These are phyloP conservation scores for Mamestra configurata DNA, from an alignment of 1,140 invertebrate species.

Conservation along the genomic window DNA sequence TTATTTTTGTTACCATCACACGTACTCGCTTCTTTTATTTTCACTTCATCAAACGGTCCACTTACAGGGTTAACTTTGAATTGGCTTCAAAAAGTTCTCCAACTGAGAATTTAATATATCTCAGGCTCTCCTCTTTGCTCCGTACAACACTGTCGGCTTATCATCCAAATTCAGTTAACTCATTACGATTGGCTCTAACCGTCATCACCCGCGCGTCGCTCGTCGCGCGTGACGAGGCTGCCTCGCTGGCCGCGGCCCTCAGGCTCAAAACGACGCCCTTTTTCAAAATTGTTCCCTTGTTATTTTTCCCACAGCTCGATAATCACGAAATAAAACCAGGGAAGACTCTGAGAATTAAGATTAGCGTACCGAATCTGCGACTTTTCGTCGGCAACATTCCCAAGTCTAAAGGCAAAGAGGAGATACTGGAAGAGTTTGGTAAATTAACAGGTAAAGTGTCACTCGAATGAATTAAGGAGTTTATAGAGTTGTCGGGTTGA, in stretches of 20 bases:
- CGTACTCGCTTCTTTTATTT: slow-evolving; percentile 86
- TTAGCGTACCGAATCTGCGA: slow-evolving; percentile 99
- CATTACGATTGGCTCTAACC: slow-evolving; percentile 87
- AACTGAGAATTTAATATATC: slow-evolving; percentile 88
- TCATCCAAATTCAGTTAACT: slow-evolving; percentile 86
- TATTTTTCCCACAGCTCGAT: slow-evolving; percentile 97
- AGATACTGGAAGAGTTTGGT: slow-evolving; percentile 99
- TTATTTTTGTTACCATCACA: slow-evolving; percentile 83
- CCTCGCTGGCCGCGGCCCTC: slow-evolving; percentile 54
- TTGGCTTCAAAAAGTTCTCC: slow-evolving; percentile 87
- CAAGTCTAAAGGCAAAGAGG: slow-evolving; percentile 99
- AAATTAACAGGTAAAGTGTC: slow-evolving; percentile 99
- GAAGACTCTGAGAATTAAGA: slow-evolving; percentile 99
- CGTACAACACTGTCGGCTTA: slow-evolving; percentile 86
- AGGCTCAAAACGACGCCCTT: slow-evolving; percentile 66
- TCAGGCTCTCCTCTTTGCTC: slow-evolving; percentile 96
- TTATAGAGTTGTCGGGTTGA: slow-evolving; percentile 82
- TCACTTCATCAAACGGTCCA: slow-evolving; percentile 88
- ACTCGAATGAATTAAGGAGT: slow-evolving; percentile 89
- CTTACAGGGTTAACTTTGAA: slow-evolving; percentile 88
- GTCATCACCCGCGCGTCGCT: slow-evolving; percentile 64
- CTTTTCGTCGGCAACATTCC: slow-evolving; percentile 99
- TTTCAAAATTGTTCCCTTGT: slow-evolving; percentile 88
- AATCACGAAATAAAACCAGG: slow-evolving; percentile 99
- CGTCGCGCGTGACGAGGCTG: slow-evolving; percentile 23